Evolutionary conservation across 2,797 vertebrate species (phyloP).

Genomic region (Tenualosa thibaudeaui): DNA sequence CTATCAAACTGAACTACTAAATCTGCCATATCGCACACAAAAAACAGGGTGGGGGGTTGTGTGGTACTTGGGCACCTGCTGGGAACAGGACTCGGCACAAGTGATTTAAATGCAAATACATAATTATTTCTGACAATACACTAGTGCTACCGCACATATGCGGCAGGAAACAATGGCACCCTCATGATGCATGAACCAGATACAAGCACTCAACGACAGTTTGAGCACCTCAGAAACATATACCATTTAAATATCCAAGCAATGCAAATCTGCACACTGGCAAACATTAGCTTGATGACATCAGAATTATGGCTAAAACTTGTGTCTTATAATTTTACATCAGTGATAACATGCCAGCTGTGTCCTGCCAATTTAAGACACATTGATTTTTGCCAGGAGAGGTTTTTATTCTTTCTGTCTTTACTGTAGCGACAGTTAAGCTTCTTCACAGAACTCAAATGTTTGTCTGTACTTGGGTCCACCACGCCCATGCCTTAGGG

Average conservation of each 20-base stretch:
- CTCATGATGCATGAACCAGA: background rate
- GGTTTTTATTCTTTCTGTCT: background rate
- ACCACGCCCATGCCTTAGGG: background rate
- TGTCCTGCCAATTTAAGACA: background rate
- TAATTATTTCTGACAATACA: slow-evolving; percentile 66
- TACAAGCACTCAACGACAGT: background rate
- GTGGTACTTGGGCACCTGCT: slow-evolving; percentile 50
- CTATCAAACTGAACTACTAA: slow-evolving; percentile 40
- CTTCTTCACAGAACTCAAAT: background rate
- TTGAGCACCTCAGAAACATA: background rate
- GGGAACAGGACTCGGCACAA: slow-evolving; percentile 50
- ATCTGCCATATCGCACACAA: slow-evolving; percentile 24
- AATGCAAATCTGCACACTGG: background rate
- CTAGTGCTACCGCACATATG: slow-evolving; percentile 35
- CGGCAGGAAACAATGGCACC: background rate
- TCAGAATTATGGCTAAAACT: background rate
- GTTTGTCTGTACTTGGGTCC: background rate
- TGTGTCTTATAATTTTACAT: background rate
- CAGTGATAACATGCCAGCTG: background rate
- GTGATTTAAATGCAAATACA: slow-evolving; percentile 65
- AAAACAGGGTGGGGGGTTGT: slow-evolving; percentile 28
- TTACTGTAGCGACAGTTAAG: background rate
- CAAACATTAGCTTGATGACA: background rate
- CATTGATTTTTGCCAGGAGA: background rate
- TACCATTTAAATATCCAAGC: background rate